A percentile compares a stretch with the other conserved stretches of the same genome.
These are phyloP conservation scores for Chaetops frenatus DNA, from an alignment of 2,113 vertebrate genomes.

Conservation along the genomic window DNA sequence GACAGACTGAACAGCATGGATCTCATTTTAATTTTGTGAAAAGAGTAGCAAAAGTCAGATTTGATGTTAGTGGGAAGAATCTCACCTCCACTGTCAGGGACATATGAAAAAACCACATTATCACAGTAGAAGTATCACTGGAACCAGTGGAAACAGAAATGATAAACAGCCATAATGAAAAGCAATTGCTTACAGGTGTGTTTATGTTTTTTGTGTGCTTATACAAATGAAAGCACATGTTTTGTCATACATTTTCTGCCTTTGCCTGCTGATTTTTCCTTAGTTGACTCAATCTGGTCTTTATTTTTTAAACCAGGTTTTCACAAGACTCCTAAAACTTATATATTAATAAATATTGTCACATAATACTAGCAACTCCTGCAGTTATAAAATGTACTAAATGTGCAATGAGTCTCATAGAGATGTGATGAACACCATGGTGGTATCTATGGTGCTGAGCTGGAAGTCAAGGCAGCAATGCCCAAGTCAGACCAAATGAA, in stretches of 20 bases:
- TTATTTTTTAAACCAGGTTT: background rate
- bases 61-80: background rate
- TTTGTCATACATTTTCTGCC: background rate
- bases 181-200: constrained; percentile 3
- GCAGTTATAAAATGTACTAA: background rate
- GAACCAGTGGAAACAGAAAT: background rate
- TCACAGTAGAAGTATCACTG: background rate
- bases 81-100: background rate
- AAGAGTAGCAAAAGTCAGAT: background rate
- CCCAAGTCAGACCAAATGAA: background rate
- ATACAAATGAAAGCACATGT: background rate
- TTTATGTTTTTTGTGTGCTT: constrained; percentile 3
- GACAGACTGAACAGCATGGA: background rate
- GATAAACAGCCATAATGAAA: background rate
- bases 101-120: background rate
- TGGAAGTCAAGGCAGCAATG: background rate
- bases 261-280: background rate
- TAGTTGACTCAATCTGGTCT: background rate
- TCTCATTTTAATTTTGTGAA: background rate
- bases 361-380: background rate
- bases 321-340: background rate
- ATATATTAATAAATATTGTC: background rate
- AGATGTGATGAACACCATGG: rapidly evolving
- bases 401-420: background rate
- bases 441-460: background rate